A percentile compares a stretch with the other conserved stretches of the same genome.
Evolutionary conservation across 2,113 vertebrate genomes (phyloP).

Genomic region (Chloropsis hardwickii): DNA sequence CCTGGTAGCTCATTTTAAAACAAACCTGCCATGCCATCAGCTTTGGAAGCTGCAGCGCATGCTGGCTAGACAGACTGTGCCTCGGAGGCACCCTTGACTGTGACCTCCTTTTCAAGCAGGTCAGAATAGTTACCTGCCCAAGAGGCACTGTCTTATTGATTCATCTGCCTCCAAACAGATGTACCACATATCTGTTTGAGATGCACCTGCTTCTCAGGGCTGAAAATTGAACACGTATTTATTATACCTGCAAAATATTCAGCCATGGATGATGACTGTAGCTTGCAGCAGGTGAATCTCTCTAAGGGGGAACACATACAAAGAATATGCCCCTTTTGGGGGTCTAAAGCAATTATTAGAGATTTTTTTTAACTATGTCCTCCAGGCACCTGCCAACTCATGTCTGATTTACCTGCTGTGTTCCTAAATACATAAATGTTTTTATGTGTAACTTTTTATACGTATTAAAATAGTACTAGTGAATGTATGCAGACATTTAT

Average conservation of each 20-base stretch:
- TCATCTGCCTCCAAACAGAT: constrained; percentile 54
- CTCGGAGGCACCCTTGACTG: constrained; percentile 40
- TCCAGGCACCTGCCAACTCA: not conserved
- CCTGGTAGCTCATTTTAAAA: not conserved
- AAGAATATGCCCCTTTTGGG: not conserved
- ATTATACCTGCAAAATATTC: not conserved
- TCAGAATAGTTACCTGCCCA: constrained; percentile 39
- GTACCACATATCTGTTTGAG: not conserved
- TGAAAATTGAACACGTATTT: not conserved
- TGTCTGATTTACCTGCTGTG: not conserved
- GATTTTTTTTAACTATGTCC: not conserved
- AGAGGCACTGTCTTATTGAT: constrained; percentile 54
- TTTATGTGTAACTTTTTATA: not conserved
- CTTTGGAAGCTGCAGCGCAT: not conserved
- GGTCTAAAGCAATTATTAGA: not conserved
- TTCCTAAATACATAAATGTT: not conserved
- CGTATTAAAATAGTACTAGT: not conserved
- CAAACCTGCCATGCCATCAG: not conserved
- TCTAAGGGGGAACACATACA: not conserved
- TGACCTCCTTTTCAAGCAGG: constrained; percentile 63
- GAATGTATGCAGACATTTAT: not conserved
- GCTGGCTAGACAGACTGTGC: constrained; percentile 14
- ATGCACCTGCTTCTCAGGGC: constrained; percentile 7
- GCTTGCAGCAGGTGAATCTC: not conserved
- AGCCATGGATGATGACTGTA: not conserved